Conservation (phyloP, 2,888 invertebrate species). For the Gymnosoma rotundatum region DNA sequence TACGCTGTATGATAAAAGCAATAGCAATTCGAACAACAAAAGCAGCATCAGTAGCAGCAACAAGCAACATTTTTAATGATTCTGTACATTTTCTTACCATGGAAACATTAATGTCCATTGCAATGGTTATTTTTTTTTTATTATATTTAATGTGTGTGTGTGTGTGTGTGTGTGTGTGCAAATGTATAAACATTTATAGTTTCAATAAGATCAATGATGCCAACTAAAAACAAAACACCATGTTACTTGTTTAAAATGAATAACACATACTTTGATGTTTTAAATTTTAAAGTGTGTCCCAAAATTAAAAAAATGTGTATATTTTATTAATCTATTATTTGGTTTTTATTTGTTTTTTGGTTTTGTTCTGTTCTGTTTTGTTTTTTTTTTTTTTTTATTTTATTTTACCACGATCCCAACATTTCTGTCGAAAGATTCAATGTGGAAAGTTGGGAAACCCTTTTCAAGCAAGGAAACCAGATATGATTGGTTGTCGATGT, state of each 20-base stretch:
- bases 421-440: too few relatives aligned
- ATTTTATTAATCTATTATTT: too few relatives aligned
- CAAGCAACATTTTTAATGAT: constrained; percentile 59
- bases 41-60: constrained; percentile 31
- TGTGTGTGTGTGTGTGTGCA: constrained; percentile 1
- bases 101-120: constrained; percentile 46
- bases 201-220: constrained; percentile 60
- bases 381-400: too few relatives aligned
- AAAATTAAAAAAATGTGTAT: background rate
- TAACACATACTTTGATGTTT: constrained; percentile 10
- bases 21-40: constrained; percentile 16
- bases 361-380: too few relatives aligned
- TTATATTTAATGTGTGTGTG: background rate
- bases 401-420: too few relatives aligned
- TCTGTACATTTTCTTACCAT: constrained; percentile 57
- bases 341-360: too few relatives aligned
- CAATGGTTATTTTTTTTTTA: constrained; percentile 15
- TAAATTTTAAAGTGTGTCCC: background rate
- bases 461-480: too few relatives aligned
- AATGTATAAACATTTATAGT: constrained; percentile 51
- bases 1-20: constrained; percentile 14
- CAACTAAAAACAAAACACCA: constrained; percentile 49
- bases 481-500: too few relatives aligned
- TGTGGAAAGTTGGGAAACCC: too few relatives aligned
- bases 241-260: constrained; percentile 23